Conservation (phyloP, 2,113 vertebrate species). For the Zosterops pallidus region DNA sequence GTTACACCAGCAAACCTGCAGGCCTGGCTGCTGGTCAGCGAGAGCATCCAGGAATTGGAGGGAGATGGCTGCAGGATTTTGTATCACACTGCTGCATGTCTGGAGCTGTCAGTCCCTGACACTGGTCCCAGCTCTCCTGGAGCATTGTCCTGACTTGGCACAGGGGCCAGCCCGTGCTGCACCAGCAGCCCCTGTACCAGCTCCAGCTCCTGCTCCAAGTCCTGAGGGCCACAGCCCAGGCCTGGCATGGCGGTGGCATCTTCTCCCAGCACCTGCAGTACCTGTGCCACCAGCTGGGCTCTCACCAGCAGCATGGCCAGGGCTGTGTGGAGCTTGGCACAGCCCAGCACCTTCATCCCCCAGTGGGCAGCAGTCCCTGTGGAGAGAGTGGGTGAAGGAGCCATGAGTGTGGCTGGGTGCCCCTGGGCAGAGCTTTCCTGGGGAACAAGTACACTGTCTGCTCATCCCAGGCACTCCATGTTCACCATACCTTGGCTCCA, state of each 20-base stretch:
- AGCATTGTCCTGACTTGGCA: neutral
- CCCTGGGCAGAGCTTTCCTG: neutral
- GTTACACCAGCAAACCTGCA: neutral
- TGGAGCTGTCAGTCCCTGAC: rapidly evolving
- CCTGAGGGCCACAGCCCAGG: slow-evolving; percentile 17
- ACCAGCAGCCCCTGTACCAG: slow-evolving; percentile 60
- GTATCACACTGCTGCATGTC: rapidly evolving
- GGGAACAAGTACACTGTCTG: neutral
- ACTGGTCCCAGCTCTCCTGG: neutral
- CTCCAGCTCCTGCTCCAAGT: slow-evolving; percentile 54
- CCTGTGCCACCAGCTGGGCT: slow-evolving; percentile 57
- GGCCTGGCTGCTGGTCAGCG: neutral
- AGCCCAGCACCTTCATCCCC: slow-evolving; percentile 71
- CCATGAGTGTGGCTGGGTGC: rapidly evolving
- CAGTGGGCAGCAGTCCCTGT: neutral
- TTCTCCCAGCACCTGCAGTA: slow-evolving; percentile 44
- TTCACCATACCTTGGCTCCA: slow-evolving; percentile 62
- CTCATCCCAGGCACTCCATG: rapidly evolving
- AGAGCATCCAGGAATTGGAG: neutral
- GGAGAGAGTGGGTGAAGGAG: neutral
- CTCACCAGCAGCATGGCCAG: slow-evolving; percentile 73
- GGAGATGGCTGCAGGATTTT: rapidly evolving
- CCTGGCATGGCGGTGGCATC: neutral
- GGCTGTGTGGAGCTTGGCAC: slow-evolving; percentile 71
- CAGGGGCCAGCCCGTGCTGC: slow-evolving; percentile 55